These are phyloP conservation scores for Drosophila athabasca DNA, from an alignment of 1,140 invertebrate species.

Conservation along the genomic window DNA sequence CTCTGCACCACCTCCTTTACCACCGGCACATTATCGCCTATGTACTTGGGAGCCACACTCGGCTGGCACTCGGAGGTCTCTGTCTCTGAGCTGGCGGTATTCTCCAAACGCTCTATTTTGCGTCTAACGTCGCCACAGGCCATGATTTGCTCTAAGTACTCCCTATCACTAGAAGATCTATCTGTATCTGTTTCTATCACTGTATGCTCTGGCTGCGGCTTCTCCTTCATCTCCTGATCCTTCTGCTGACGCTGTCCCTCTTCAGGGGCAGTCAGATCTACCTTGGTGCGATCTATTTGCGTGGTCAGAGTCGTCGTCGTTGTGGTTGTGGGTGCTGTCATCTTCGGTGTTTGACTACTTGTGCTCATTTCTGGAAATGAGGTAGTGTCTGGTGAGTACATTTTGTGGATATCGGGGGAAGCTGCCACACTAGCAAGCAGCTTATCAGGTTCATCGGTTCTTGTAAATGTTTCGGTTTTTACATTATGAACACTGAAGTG, in stretches of 20 bases:
- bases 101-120: conserved; percentile 73
- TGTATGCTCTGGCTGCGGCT: conserved; percentile 9
- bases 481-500: conserved; percentile 83
- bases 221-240: conserved; percentile 13
- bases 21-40: conserved; percentile 64
- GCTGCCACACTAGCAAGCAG: conserved; percentile 79
- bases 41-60: conserved; percentile 49
- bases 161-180: conserved; percentile 62
- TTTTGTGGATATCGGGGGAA: conserved; percentile 43
- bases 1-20: conserved; percentile 74
- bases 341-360: conserved; percentile 79
- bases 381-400: conserved; percentile 81
- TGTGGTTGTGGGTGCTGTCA: conserved; percentile 39
- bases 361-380: conserved; percentile 83
- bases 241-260: conserved; percentile 4
- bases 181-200: conserved; percentile 26
- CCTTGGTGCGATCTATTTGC: conserved; percentile 62
- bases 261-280: conserved; percentile 47
- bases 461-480: conserved; percentile 77
- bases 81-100: conserved; percentile 60
- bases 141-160: conserved; percentile 75
- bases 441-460: conserved; percentile 80
- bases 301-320: conserved; percentile 53
- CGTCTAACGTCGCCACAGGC: conserved; percentile 74
- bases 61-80: conserved; percentile 27